phyloP scores from a whole-genome alignment of 1,140 invertebrate genomes.

The Papilio helenus region DNA sequence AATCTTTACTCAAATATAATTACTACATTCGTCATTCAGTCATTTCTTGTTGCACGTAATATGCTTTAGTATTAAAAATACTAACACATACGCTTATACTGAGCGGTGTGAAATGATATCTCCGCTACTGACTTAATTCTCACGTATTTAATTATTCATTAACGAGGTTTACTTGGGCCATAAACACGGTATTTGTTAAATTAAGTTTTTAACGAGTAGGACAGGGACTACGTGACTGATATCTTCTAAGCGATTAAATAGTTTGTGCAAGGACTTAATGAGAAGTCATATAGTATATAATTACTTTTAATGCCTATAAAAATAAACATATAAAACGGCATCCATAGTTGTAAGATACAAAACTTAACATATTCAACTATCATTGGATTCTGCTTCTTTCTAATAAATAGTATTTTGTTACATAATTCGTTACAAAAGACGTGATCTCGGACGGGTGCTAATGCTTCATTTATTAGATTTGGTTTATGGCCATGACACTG shows the following conservation, averaged over 20 bases:
- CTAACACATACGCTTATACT: not conserved
- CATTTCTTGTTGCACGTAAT: constrained; percentile 15
- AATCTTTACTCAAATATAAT: constrained; percentile 13
- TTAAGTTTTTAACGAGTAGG: constrained; percentile 46
- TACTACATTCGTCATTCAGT: constrained; percentile 16
- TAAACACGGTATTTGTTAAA: constrained; percentile 49
- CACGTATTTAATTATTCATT: constrained; percentile 52
- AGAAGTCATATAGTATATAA: constrained; percentile 43
- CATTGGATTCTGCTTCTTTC: not conserved
- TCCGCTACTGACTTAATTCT: constrained; percentile 42
- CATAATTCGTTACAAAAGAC: not conserved
- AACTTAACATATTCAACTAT: no score
- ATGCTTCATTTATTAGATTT: not conserved
- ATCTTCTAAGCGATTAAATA: constrained; percentile 48
- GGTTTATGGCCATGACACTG: not conserved
- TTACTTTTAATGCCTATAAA: constrained; percentile 4
- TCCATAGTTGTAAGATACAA: not conserved
- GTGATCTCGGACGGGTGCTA: not conserved
- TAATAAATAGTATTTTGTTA: not conserved
- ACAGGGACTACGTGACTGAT: constrained; percentile 55
- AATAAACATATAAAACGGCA: constrained; percentile 2
- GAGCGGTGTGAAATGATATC: constrained; percentile 23
- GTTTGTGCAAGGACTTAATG: constrained; percentile 44
- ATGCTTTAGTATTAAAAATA: constrained; percentile 11
- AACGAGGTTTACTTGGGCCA: constrained; percentile 46